These are phyloP conservation scores for Hydrozoanthus tunicans DNA, from an alignment of 64 coral and sea anemone species.

Conservation along the genomic window DNA sequence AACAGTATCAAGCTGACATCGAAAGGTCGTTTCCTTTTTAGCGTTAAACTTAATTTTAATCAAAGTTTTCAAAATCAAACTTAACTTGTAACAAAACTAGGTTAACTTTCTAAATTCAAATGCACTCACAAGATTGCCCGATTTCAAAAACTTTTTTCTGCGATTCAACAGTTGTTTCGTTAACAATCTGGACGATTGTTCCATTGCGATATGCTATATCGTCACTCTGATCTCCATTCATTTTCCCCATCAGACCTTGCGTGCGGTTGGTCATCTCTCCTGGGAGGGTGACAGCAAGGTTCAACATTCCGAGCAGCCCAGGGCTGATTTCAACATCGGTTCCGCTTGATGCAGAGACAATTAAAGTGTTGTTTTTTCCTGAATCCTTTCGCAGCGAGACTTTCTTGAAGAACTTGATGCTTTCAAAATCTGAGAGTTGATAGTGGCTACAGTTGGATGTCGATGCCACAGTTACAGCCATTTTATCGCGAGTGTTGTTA, in stretches of 20 bases:
- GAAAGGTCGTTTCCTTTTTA: too few species aligned
- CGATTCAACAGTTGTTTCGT: constrained; percentile 46
- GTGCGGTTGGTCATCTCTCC: constrained; percentile 65
- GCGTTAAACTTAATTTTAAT: background rate
- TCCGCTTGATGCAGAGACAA: constrained; percentile 50
- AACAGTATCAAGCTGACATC: too few species aligned
- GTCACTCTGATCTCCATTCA: constrained; percentile 71
- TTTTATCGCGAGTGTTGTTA: constrained; percentile 3
- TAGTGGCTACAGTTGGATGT: constrained; percentile 18
- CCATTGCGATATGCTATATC: constrained; percentile 78
- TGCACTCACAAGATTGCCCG: constrained; percentile 82
- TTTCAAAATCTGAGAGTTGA: background rate
- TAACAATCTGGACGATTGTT: background rate
- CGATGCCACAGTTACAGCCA: constrained; percentile 21
- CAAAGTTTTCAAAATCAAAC: background rate
- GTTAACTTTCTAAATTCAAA: background rate
- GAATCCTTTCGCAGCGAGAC: constrained; percentile 29
- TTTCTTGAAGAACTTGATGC: constrained; percentile 9
- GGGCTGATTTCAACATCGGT: constrained; percentile 69
- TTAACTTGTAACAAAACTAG: too few species aligned
- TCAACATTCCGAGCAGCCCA: constrained; percentile 63
- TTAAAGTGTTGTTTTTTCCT: constrained; percentile 62
- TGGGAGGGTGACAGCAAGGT: constrained; percentile 55
- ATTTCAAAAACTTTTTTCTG: constrained; percentile 67
- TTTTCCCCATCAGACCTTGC: constrained; percentile 74